Conservation (phyloP, 2,888 invertebrate species). For the Deladenus siricidicola region DNA sequence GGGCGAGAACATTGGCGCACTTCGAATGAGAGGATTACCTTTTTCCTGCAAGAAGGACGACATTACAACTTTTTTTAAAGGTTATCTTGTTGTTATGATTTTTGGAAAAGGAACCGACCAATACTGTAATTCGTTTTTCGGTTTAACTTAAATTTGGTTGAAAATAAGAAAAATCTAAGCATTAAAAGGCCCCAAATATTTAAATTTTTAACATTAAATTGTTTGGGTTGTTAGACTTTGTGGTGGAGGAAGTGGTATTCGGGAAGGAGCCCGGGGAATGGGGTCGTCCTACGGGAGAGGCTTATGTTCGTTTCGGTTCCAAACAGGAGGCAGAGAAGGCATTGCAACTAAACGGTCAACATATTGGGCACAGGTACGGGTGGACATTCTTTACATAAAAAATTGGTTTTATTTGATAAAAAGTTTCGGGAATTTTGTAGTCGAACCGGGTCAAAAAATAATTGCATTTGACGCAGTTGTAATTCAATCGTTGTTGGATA, state of each 20-base stretch:
- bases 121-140: no score
- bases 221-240: background rate
- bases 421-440: no score
- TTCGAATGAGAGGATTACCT: constrained; percentile 23
- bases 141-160: no score
- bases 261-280: constrained; percentile 40
- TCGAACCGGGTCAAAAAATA: no score
- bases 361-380: constrained; percentile 48
- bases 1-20: background rate
- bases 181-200: no score
- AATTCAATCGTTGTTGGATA: no score
- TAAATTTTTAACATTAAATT: constrained; percentile 3
- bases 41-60: constrained; percentile 23
- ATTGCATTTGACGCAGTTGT: no score
- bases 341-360: constrained; percentile 43
- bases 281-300: constrained; percentile 49
- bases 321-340: constrained; percentile 37
- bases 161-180: no score
- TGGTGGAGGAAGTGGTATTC: constrained; percentile 42
- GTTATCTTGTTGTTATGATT: no score
- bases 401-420: no score
- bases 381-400: no score
- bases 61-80: constrained; percentile 18
- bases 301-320: constrained; percentile 39
- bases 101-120: no score